Evolutionary conservation across 2,113 vertebrate genomes (phyloP).

Genomic region (Alligator sinensis): DNA sequence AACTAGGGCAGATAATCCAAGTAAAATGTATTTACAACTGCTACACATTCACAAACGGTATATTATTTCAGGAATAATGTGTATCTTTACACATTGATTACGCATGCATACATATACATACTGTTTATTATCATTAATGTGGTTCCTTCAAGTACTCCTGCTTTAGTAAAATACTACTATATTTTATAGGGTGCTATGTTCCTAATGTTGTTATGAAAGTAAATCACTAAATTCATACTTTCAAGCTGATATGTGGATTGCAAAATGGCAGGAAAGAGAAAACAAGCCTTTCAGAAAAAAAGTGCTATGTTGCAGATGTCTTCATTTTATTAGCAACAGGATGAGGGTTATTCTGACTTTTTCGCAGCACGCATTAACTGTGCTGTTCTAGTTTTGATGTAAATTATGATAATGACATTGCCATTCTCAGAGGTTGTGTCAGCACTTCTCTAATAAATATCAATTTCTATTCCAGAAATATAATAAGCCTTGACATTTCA

Average conservation of each 20-base stretch:
- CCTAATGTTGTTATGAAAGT: conserved; percentile 6
- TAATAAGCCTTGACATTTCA: conserved; percentile 45
- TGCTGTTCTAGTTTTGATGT: not conserved
- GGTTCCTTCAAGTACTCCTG: not conserved
- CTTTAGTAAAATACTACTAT: not conserved
- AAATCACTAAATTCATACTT: conserved; percentile 21
- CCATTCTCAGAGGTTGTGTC: not conserved
- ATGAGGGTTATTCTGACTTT: not conserved
- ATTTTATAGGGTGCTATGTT: conserved; percentile 38
- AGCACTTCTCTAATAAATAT: conserved; percentile 41
- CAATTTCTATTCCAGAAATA: conserved; percentile 40
- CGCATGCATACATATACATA: conserved; percentile 1
- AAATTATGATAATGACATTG: not conserved
- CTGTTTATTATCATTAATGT: not conserved
- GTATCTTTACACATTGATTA: conserved; percentile 28
- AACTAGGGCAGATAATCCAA: conserved; percentile 70
- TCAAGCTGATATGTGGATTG: conserved; percentile 7
- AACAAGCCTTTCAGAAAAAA: not conserved
- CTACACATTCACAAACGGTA: conserved; percentile 36
- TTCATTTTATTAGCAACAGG: not conserved
- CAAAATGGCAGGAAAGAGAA: conserved; percentile 1
- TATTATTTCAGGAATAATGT: conserved; percentile 34
- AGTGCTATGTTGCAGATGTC: not conserved
- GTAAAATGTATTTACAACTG: conserved; percentile 65
- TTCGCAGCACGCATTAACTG: not conserved